phyloP scores from a whole-genome alignment of 2,113 vertebrate genomes.

The Psittacula cyanocephala region DNA sequence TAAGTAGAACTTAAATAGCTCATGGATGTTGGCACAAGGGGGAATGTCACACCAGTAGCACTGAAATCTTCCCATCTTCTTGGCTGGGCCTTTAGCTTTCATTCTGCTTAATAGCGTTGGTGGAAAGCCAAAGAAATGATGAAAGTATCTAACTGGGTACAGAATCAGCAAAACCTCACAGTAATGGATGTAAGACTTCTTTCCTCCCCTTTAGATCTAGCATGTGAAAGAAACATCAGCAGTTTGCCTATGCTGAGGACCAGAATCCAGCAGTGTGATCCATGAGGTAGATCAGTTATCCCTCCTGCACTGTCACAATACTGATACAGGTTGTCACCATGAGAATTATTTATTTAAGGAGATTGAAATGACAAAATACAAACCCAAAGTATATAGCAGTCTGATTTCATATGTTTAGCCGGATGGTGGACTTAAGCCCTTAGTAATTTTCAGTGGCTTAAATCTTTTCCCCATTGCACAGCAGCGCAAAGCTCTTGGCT shows the following conservation, averaged over 20 bases:
- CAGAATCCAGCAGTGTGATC: not conserved
- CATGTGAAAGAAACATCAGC: not conserved
- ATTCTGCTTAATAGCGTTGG: not conserved
- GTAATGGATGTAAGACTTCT: not conserved
- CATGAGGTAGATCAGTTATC: not conserved
- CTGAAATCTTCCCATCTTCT: not conserved
- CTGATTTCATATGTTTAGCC: not conserved
- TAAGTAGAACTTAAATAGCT: not conserved
- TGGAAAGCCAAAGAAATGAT: not conserved
- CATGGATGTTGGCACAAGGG: not conserved
- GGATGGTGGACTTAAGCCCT: not conserved
- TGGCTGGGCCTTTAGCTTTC: not conserved
- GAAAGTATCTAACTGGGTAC: not conserved
- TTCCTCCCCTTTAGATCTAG: not conserved
- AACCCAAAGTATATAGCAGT: not conserved
- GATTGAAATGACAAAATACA: not conserved
- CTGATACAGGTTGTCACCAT: not conserved
- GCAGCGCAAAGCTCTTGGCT: conserved; percentile 2
- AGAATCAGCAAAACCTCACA: not conserved
- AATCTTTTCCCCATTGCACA: not conserved
- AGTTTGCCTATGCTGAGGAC: not conserved
- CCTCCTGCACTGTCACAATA: not conserved
- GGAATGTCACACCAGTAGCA: not conserved
- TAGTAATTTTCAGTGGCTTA: conserved; percentile 1
- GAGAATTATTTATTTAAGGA: not conserved